Evolutionary conservation across 1,140 invertebrate genomes (phyloP), one percentile per base, ranked within the genome.

Genomic region (Pogonus chalceus): DNA sequence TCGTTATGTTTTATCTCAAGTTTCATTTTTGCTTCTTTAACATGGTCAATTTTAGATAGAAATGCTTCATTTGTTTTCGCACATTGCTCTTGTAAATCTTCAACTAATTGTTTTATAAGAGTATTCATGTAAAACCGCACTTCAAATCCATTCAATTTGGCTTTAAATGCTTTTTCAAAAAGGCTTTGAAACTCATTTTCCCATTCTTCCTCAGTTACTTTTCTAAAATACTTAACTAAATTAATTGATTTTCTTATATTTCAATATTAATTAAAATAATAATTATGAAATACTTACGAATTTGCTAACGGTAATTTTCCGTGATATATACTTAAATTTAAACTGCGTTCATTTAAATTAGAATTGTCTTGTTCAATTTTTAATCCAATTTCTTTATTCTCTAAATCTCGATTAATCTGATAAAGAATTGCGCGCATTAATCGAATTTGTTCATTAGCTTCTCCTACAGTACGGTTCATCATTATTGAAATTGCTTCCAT

Each of bases 1-100:
- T 88, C 86, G 53, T 81, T 76, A 68, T 92, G 87, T 70, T 91
- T 83, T 46, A 83, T 75, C 70, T 94, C 89, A 50, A 94, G 71
- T 70, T 86, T 89, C 14, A 71, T 77, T 75, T 94, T 94, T 0
- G 81, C 74, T 61, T 84, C 79, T 68, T 85, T 87, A 0, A 81
- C 85, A 64, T 92, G 86, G 39, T 77, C 72, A 56, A 93, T 90
- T 57, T 90, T 76, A n/a, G 74, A 77, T 37, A 76, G 71, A 61
- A 93, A 90, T 2, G 86, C 82, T 46, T 83, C 73, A 60, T 93
- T 86, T 3, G 85, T 84, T 26, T 65, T 64, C 56, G 80, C 70
- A 55, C 80, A 82, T 64, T 89, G 84, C 37, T 75, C 74, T 54
- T 72, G 71, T 67, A 88, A 75, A 65, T 88, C 84, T 60, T 82